Evolutionary conservation across 2,888 invertebrate genomes (phyloP).

Genomic region (Hemaris fuciformis): DNA sequence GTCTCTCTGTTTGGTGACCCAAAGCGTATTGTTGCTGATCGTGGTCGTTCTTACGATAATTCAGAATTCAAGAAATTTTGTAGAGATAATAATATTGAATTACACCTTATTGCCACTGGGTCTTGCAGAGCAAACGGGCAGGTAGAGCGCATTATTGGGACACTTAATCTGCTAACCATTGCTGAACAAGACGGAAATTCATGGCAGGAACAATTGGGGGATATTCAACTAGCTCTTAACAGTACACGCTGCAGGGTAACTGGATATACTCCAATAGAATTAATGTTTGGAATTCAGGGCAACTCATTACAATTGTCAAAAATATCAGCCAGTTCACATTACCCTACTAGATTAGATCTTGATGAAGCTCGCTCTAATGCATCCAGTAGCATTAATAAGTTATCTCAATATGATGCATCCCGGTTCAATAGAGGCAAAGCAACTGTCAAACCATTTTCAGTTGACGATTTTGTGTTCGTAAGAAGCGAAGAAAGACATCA

Average conservation of each 20-base stretch:
- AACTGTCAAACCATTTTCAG: slow-evolving; percentile 14
- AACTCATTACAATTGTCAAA: slow-evolving; percentile 19
- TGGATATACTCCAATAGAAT: slow-evolving; percentile 19
- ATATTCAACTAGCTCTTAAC: slow-evolving; percentile 28
- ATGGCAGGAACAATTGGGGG: slow-evolving; percentile 29
- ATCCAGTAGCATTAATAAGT: slow-evolving; percentile 16
- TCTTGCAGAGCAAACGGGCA: slow-evolving; percentile 26
- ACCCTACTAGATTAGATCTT: slow-evolving; percentile 12
- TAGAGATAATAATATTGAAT: slow-evolving; percentile 22
- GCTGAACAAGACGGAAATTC: slow-evolving; percentile 19
- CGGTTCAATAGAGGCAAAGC: slow-evolving; percentile 25
- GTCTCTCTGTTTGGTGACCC: slow-evolving; percentile 31
- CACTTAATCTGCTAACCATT: slow-evolving; percentile 23
- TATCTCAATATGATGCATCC: slow-evolving; percentile 9
- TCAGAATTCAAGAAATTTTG: slow-evolving; percentile 26
- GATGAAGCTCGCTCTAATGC: slow-evolving; percentile 13
- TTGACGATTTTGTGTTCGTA: slow-evolving; percentile 26
- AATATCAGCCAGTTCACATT: not conserved
- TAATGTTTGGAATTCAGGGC: slow-evolving; percentile 8
- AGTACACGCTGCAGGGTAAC: slow-evolving; percentile 24
- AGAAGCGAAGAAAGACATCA: slow-evolving; percentile 25
- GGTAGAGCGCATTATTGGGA: slow-evolving; percentile 25
- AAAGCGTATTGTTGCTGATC: slow-evolving; percentile 25
- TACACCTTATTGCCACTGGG: slow-evolving; percentile 34
- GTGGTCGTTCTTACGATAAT: slow-evolving; percentile 26